A percentile compares a stretch with the other conserved stretches of the same genome.
Conservation (phyloP, 2,113 vertebrate genomes). For the Electrona antarctica region DNA sequence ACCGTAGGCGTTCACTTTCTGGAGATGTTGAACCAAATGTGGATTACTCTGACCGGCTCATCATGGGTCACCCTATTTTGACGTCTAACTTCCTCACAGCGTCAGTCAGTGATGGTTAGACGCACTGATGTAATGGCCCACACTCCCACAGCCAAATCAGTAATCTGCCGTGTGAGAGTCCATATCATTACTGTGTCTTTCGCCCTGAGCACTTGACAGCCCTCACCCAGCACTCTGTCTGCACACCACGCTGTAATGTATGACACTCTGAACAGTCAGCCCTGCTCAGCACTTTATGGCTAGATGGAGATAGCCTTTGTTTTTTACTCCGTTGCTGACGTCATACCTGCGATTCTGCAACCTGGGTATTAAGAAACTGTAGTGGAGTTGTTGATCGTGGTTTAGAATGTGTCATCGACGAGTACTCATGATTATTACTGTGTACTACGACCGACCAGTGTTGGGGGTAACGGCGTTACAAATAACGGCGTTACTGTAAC, state of each 20-base stretch:
- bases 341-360: constrained; percentile 38
- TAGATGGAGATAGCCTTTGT: constrained; percentile 56
- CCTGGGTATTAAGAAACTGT: not conserved
- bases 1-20: too few species aligned
- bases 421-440: not conserved
- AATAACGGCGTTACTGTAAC: too few species aligned
- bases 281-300: constrained; percentile 28
- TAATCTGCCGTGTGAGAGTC: constrained; percentile 32
- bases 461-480: too few species aligned
- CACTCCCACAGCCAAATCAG: not conserved
- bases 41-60: too few species aligned
- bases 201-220: constrained; percentile 11
- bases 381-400: constrained; percentile 5
- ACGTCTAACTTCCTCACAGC: not conserved
- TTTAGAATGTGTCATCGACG: constrained; percentile 43
- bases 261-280: constrained; percentile 46
- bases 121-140: not conserved
- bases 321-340: constrained; percentile 41
- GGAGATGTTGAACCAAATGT: too few species aligned
- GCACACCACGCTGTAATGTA: constrained; percentile 35
- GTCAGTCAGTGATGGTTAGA: not conserved
- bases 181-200: constrained; percentile 29
- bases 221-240: constrained; percentile 22
- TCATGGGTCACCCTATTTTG: not conserved
- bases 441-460: too few species aligned